Base-by-base conservation (phyloP, 2,888 invertebrate species). In the Deladenus siricidicola region DNA sequence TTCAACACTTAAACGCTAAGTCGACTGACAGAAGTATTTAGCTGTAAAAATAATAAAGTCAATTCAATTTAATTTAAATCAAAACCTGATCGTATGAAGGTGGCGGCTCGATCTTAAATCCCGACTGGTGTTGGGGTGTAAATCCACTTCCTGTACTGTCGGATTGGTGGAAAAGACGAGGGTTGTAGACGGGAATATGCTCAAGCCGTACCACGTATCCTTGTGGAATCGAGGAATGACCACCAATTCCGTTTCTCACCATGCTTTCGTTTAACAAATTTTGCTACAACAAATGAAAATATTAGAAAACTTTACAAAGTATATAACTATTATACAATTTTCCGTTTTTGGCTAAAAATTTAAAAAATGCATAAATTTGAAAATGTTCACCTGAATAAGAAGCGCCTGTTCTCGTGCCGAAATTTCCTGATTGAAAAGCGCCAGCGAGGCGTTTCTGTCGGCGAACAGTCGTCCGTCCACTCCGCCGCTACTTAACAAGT, bases 71-170 rank as follows among this genome's bases (percentile, higher is more conserved):
- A 53, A 17, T 43, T 54, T 19, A 24, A 39, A 19, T 28, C 17
- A n/a, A n/a, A 29, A 63, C 73, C 57, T 71, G 72, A 43, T 74
- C 74, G 58, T 74, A 74, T 28, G 68, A 58, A 0, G 74, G 74
- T 8, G 74, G 66, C 26, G 67, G 67, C 24, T 67, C 66, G 19
- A 67, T 19, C 23, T 66, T 66, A 30, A 51, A 64, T n/a, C 42
- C 63, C 14, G 39, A 3, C 1, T 29, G n/a, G 8, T 28, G 30
- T n/a, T 34, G n/a, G 17, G 57, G 43, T n/a, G n/a, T n/a, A n/a
- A n/a, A n/a, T n/a, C n/a, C n/a, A n/a, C n/a, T n/a, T n/a, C n/a
- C n/a, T n/a, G n/a, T n/a, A n/a, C n/a, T n/a, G n/a, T n/a, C 45
- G 19, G 34, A 24, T 3, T 43, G 21, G 21, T 10, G 23, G 29